phyloP scores from a whole-genome alignment of 2,888 invertebrate species.

The Cheilosia urbana region DNA sequence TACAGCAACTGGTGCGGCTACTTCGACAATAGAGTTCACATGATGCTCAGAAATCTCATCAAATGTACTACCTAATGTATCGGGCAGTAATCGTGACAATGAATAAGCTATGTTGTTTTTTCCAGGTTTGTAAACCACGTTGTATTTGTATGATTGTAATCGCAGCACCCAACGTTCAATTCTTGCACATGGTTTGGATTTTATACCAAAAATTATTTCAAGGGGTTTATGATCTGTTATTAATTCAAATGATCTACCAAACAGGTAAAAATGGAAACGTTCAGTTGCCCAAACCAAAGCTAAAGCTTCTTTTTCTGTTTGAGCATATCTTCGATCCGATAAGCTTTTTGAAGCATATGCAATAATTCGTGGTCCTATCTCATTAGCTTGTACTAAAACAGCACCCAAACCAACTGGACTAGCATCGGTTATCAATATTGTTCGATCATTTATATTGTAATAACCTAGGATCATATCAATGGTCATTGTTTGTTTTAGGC shows the following conservation, averaged over 20 bases:
- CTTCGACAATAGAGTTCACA: conserved; percentile 29
- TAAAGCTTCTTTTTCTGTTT: no score
- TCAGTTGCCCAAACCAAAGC: no score
- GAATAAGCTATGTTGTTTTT: conserved; percentile 78
- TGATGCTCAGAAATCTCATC: conserved; percentile 12
- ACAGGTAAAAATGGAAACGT: conserved; percentile 81
- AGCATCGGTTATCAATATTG: no score
- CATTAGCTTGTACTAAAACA: no score
- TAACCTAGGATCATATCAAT: no score
- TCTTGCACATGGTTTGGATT: conserved; percentile 76
- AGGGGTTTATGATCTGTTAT: conserved; percentile 78
- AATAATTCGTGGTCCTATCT: no score
- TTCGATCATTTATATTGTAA: no score
- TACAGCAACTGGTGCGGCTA: conserved; percentile 47
- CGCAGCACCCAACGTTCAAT: conserved; percentile 77
- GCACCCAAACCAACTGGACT: no score
- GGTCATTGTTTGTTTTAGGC: no score
- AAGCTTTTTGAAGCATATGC: no score
- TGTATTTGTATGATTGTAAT: conserved; percentile 73
- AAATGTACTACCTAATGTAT: background rate
- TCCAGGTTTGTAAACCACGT: conserved; percentile 65
- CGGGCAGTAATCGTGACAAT: conserved; percentile 75
- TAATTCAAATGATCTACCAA: conserved; percentile 81
- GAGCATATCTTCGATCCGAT: no score
- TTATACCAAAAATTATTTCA: conserved; percentile 77